Evolutionary conservation across 2,797 vertebrate genomes (phyloP).

Genomic region (Craterocephalus amniculus): DNA sequence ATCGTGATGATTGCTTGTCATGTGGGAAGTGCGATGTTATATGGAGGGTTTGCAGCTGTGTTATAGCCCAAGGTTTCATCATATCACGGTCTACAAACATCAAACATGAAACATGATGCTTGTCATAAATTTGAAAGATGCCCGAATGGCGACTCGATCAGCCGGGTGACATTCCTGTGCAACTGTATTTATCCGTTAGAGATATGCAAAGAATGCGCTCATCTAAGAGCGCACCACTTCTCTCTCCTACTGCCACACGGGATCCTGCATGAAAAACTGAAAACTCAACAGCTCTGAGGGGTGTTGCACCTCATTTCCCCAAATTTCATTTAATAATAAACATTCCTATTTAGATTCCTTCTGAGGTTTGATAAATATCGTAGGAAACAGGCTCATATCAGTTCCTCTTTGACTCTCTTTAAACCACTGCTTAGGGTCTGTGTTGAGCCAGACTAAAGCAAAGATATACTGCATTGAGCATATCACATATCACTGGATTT

Average conservation of each 20-base stretch:
- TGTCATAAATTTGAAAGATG: not conserved
- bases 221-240: constrained; percentile 17
- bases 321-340: not conserved
- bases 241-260: constrained; percentile 30
- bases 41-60: too few relatives aligned
- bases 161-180: constrained; percentile 16
- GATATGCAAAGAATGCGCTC: constrained; percentile 58
- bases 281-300: not conserved
- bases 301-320: not conserved
- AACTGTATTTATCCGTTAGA: constrained; percentile 59
- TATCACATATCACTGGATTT: constrained; percentile 41
- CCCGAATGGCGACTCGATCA: not conserved
- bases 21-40: too few relatives aligned
- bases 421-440: too few relatives aligned
- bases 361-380: constrained; percentile 5
- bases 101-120: not conserved
- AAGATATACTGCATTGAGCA: constrained; percentile 37
- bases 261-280: constrained; percentile 39
- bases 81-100: not conserved
- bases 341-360: not conserved
- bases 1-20: too few relatives aligned
- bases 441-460: not conserved
- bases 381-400: not conserved
- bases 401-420: not conserved
- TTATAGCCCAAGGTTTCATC: too few relatives aligned